phyloP scores from a whole-genome alignment of 1,140 invertebrate species.

The Drosophila mojavensis region DNA sequence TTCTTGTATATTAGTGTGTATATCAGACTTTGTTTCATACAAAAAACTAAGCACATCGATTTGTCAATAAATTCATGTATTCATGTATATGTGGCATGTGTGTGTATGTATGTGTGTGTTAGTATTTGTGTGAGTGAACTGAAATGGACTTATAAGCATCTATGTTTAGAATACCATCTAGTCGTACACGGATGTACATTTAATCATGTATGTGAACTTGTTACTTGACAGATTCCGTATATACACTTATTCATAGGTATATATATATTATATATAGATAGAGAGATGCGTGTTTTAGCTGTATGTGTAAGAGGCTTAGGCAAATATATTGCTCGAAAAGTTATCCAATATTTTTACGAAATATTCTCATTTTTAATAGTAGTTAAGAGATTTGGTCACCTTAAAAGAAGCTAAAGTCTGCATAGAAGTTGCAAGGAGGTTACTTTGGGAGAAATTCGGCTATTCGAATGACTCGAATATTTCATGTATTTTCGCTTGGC shows the following conservation, averaged over 20 bases:
- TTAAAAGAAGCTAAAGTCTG: conserved; percentile 57
- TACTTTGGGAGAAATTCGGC: conserved; percentile 29
- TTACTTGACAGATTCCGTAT: background rate
- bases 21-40: conserved; percentile 82
- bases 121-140: conserved; percentile 25
- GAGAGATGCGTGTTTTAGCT: conserved; percentile 19
- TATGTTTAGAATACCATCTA: conserved; percentile 7
- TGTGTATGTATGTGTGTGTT: conserved; percentile 37
- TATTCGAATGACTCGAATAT: conserved; percentile 24
- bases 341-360: conserved; percentile 52
- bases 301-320: conserved; percentile 65
- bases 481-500: background rate
- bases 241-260: conserved; percentile 2
- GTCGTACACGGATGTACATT: background rate
- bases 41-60: conserved; percentile 80
- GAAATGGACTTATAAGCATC: background rate
- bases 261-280: conserved; percentile 22
- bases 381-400: conserved; percentile 68
- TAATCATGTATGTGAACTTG: conserved; percentile 5
- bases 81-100: conserved; percentile 33
- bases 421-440: conserved; percentile 42
- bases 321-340: conserved; percentile 79
- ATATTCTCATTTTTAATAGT: conserved; percentile 41
- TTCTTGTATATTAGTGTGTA: conserved; percentile 81
- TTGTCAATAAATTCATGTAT: conserved; percentile 81